Base-by-base conservation (phyloP, 1,140 invertebrate species). In the Tribolium castaneum region DNA sequence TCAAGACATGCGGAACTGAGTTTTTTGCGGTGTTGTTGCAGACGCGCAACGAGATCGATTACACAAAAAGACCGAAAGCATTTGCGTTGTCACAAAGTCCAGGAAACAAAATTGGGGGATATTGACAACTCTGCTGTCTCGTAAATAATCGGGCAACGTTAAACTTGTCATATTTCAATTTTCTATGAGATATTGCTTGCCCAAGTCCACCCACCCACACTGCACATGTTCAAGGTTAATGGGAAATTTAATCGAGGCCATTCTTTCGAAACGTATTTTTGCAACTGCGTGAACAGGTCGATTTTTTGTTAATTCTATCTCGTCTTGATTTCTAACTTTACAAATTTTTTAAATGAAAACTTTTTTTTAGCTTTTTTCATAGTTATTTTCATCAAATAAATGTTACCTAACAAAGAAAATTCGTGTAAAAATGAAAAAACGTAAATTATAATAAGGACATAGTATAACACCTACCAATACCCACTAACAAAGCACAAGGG, bases 111-210 rank as follows among this genome's bases (percentile, higher is more conserved):
- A 30, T 30, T 54, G 52, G 75, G 16, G 56, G 10, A 22, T 56
- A 72, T 14, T 72, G 66, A 77, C 76, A 77, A 70, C 25, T 34
- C 72, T 50, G 70, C 50, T 66, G 51, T 12, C 51, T 70, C 62
- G 70, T 79, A 79, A 79, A 79, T 79, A 71, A 79, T 14, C 13
- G 30, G 14, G 14, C 51, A 79, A 66, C 74, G 70, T 79, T 79
- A 71, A 76, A 62, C 78, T 30, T 75, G 78, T 79, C 78, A 79
- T 79, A 79, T 79, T 79, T 79, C 78, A 79, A 79, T 79, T 79
- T 79, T 76, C 35, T 72, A 52, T 79, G 78, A 79, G 49, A 59
- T 79, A 79, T 79, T 25, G 78, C 74, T 16, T 25, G 66, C 62
- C 73, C 50, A 75, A 76, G 22, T 59, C 49, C 78, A 72, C 78